Evolutionary conservation across 2,888 invertebrate genomes (phyloP), one percentile per base, ranked within the genome.

Genomic region (Drosophila siamana): DNA sequence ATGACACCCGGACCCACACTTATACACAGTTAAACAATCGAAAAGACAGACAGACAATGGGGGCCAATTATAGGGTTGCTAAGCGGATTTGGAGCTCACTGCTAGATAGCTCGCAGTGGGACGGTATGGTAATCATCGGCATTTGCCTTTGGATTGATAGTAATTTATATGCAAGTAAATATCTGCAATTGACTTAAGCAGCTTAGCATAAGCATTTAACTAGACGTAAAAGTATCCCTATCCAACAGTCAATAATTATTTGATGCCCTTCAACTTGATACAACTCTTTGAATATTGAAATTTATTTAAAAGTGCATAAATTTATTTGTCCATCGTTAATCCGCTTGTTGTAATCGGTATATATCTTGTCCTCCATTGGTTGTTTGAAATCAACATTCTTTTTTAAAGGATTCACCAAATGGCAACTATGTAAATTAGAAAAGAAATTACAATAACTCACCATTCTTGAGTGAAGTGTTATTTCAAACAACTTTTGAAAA

Each of bases 1-100:
- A 11, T 54, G 44, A 55, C 38, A 38, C 61, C 15, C 55, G 38
- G 44, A 40, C 60, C 13, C 55, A 30, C 3, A 46, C 15, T 0
- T 43, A 54, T 13, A 22, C 15, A 9, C 16, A 28, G n/a, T 22
- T 6, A 28, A 5, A 11, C 7, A 6, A 30, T 47, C 60, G 41
- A 59, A 52, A 61, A 69, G 73, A 51, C 51, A 52, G 28, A 48
- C 19, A 19, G 15, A 50, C 13, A 11, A 36, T 19, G 16, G 41
- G 47, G 26, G 67, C 72, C 83, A 83, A 86, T 88, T 86, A 82
- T 80, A 68, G 61, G 67, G 74, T 77, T 78, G 78, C 83, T 86
- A 88, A 88, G 86, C 83, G 88, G 83, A 83, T 83, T 88, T 72
- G 4, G 11, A 51, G 15, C 24, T 59, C 19, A 30, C 15, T 44